These are phyloP conservation scores for Streptopelia turtur DNA, from an alignment of 2,797 vertebrate species.

Conservation along the genomic window DNA sequence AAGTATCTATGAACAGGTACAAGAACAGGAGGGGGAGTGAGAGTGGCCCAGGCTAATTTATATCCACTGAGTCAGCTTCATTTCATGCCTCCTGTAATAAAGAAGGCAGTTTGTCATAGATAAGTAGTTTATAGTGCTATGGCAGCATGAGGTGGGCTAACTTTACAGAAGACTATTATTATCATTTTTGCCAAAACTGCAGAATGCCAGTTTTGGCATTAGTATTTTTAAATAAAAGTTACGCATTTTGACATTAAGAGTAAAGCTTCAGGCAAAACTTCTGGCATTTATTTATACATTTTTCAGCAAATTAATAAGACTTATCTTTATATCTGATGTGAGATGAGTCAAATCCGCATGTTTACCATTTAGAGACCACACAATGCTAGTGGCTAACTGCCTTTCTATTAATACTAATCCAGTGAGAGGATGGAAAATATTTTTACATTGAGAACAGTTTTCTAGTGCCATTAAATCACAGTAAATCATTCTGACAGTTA, in stretches of 20 bases:
- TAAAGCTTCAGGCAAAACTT: slow-evolving; percentile 43
- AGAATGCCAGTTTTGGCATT: background rate
- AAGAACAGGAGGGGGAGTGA: slow-evolving; percentile 21
- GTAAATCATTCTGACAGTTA: slow-evolving; percentile 72
- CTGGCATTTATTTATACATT: slow-evolving; percentile 31
- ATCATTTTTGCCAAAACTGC: background rate
- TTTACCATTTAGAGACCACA: slow-evolving; percentile 24
- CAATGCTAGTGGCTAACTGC: slow-evolving; percentile 49
- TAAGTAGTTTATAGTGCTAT: background rate
- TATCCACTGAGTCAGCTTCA: slow-evolving; percentile 43
- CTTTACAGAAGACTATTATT: background rate
- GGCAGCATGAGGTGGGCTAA: background rate
- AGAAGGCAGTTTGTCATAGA: slow-evolving; percentile 37
- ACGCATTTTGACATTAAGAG: slow-evolving; percentile 27
- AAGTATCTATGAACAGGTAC: slow-evolving; percentile 50
- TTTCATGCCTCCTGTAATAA: slow-evolving; percentile 41
- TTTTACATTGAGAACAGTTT: slow-evolving; percentile 42
- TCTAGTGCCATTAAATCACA: slow-evolving; percentile 66
- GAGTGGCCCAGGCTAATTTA: slow-evolving; percentile 30
- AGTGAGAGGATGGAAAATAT: slow-evolving; percentile 17
- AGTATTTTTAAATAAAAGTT: slow-evolving; percentile 33
- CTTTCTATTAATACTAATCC: slow-evolving; percentile 35
- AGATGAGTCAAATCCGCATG: slow-evolving; percentile 36
- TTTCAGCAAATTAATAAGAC: slow-evolving; percentile 44
- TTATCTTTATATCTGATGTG: slow-evolving; percentile 4